These are phyloP conservation scores for Cinclus mexicanus DNA, from an alignment of 2,113 vertebrate genomes.

Conservation along the genomic window DNA sequence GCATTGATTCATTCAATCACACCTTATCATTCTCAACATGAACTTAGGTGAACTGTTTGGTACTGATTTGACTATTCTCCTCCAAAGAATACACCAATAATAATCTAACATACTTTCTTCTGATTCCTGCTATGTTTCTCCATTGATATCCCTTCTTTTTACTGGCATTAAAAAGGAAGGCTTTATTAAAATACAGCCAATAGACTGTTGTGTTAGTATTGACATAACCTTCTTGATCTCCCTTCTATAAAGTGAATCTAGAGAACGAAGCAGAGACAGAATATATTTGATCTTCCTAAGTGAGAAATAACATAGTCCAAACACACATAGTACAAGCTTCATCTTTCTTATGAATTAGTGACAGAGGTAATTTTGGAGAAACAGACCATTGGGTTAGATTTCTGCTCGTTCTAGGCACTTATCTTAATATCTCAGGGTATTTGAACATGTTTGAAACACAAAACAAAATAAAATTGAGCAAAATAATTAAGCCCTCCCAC, in stretches of 20 bases:
- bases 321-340: background rate
- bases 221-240: background rate
- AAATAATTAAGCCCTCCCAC: background rate
- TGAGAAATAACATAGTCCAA: background rate
- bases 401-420: background rate
- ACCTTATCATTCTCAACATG: background rate
- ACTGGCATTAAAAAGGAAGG: background rate
- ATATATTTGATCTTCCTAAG: background rate
- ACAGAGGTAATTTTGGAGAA: background rate
- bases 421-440: background rate
- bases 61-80: background rate
- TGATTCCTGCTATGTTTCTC: background rate
- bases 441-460: background rate
- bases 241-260: background rate
- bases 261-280: background rate
- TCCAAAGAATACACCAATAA: conserved; percentile 2
- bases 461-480: background rate
- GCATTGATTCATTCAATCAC: background rate
- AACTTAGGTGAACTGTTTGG: background rate
- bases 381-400: background rate
- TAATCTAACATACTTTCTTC: background rate
- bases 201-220: background rate
- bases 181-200: background rate
- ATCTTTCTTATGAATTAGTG: background rate
- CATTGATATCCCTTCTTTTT: background rate